Evolutionary conservation across 2,797 vertebrate species (phyloP).

Genomic region (Hydrolagus colliei): DNA sequence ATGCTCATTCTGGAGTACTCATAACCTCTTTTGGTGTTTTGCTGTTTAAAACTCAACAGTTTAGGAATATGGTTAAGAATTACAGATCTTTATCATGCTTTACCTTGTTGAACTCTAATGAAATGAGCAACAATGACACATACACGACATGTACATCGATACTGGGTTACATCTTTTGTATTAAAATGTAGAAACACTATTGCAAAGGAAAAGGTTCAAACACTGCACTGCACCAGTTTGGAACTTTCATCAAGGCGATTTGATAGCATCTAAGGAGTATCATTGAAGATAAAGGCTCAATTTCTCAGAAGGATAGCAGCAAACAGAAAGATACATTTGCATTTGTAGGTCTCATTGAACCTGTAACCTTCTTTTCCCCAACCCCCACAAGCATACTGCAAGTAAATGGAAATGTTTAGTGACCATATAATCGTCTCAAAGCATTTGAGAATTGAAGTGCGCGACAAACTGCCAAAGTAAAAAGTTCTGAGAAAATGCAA

Average conservation of each 20-base stretch:
- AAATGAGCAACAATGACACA: background rate
- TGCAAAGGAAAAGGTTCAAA: too few species aligned
- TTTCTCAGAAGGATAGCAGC: background rate
- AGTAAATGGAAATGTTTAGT: too few species aligned
- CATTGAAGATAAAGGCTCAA: background rate
- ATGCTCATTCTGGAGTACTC: too few species aligned
- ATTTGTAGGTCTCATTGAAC: too few species aligned
- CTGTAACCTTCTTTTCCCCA: too few species aligned
- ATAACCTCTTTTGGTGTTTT: background rate
- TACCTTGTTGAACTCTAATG: background rate
- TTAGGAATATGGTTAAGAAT: background rate
- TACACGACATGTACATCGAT: background rate
- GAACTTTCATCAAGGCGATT: background rate
- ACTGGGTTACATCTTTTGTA: too few species aligned
- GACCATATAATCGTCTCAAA: too few species aligned
- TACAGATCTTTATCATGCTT: background rate
- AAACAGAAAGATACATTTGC: background rate
- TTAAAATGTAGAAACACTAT: background rate
- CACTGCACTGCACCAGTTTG: too few species aligned
- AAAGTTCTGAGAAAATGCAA: too few species aligned
- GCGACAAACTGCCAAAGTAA: too few species aligned
- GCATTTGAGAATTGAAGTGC: too few species aligned
- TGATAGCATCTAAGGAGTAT: constrained; percentile 6
- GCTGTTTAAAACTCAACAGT: background rate
- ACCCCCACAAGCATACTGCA: too few species aligned